Percentiles rank a stretch among this genome's conserved stretches.
Conservation (phyloP, 1,140 invertebrate genomes). For the Listronotus oregonensis region DNA sequence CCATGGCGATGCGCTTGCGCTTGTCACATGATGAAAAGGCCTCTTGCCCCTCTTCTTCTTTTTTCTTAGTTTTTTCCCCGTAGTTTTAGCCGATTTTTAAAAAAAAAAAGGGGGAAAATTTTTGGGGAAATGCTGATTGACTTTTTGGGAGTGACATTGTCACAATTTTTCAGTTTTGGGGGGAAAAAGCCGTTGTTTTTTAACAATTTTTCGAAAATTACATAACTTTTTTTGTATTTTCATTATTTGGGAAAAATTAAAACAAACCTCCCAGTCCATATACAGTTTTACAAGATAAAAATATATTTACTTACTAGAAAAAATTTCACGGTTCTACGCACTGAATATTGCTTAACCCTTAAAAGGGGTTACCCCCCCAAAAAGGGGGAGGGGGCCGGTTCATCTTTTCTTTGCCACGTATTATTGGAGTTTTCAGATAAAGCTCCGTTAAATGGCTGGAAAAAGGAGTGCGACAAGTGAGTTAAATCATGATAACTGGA, state of each 20-base stretch:
- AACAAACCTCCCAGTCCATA: neutral
- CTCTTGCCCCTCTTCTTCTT: too few species aligned
- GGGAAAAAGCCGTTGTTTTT: conserved; percentile 4
- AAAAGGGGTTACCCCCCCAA: conserved; percentile 5
- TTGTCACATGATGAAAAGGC: too few species aligned
- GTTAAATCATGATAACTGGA: conserved; percentile 90
- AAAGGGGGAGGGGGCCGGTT: neutral
- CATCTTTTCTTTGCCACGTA: too few species aligned
- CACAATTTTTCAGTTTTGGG: conserved; percentile 6
- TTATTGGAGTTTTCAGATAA: too few species aligned
- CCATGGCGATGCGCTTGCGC: too few species aligned
- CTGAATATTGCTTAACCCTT: conserved; percentile 9
- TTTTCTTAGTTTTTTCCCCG: too few species aligned
- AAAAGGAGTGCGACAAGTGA: conserved; percentile 79
- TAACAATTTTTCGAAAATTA: neutral
- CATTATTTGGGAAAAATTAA: neutral
- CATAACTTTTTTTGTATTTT: neutral
- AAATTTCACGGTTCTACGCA: too few species aligned
- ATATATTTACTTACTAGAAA: neutral
- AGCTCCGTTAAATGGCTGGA: conserved; percentile 63
- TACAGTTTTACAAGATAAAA: neutral
- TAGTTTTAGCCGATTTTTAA: too few species aligned
- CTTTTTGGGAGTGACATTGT: neutral
- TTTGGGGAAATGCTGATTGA: neutral
- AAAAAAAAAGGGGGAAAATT: neutral